Percentiles rank a stretch among this genome's conserved stretches.
Evolutionary conservation across 1,140 invertebrate genomes (phyloP).

Genomic region (Penaeus chinensis): DNA sequence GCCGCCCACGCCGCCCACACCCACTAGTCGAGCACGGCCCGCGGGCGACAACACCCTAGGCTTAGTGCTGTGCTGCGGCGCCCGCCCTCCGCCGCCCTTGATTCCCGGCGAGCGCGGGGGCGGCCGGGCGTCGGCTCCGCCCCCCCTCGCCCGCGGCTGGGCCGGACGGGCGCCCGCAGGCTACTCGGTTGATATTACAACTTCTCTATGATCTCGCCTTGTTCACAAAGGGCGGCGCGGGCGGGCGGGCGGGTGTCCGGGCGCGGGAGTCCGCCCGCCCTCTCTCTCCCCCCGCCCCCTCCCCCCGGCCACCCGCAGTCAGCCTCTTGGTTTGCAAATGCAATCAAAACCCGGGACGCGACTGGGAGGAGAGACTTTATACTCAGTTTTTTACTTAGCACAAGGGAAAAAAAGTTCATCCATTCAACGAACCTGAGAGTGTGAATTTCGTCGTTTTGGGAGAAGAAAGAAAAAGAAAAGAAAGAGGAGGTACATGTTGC

Average conservation of each 20-base stretch:
- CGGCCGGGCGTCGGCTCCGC: not conserved
- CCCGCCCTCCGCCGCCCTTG: not conserved
- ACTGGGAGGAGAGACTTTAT: conserved; percentile 28
- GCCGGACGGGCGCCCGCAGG: conserved; percentile 10
- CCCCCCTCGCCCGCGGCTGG: conserved; percentile 8
- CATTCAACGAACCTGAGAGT: conserved; percentile 14
- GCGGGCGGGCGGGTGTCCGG: conserved; percentile 1
- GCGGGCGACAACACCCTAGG: conserved; percentile 9
- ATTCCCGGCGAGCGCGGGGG: not conserved
- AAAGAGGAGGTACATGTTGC: not conserved
- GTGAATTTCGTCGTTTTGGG: not conserved
- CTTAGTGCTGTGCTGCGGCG: conserved; percentile 14
- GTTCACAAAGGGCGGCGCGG: conserved; percentile 55
- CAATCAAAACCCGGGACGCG: conserved; percentile 50
- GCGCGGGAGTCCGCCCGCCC: not conserved
- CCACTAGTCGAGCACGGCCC: conserved; percentile 45
- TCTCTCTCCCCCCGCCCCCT: not conserved
- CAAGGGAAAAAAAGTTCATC: not conserved
- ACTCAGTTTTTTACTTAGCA: conserved; percentile 59
- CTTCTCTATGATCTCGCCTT: conserved; percentile 56
- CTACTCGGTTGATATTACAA: conserved; percentile 58
- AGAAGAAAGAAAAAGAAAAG: not conserved
- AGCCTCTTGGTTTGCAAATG: conserved; percentile 47
- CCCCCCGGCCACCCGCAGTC: conserved; percentile 38
- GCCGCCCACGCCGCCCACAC: conserved; percentile 35